Evolutionary conservation across 1,140 invertebrate species (phyloP), one percentile per base, ranked within the genome.

Genomic region (Elysia chlorotica): DNA sequence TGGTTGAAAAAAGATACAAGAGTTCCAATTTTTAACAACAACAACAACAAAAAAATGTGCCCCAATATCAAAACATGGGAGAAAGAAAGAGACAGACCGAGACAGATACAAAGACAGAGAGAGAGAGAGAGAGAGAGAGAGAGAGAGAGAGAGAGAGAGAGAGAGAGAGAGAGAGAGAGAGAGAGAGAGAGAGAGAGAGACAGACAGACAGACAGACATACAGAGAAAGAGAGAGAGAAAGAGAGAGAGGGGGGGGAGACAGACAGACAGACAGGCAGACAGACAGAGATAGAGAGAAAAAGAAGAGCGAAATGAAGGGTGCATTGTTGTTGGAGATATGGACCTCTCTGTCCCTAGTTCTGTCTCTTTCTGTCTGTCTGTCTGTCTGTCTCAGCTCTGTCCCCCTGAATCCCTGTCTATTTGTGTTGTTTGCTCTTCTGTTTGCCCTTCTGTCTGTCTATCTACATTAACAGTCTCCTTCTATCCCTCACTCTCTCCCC

Each of bases 71-170:
- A n/a, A n/a, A n/a, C n/a, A 23, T 36, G 68, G 41, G 31, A 71
- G 56, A 71, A 2, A 71, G 68, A 71, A n/a, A 38, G 63, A 65
- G 63, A 65, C 33, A 25, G 35, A 65, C 33, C 36, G 63, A 71
- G 56, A 71, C 21, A 37, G 31, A 71, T 30, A 61, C 56, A 71
- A 25, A 62, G 56, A 61, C 35, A 71, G 31, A 61, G 2, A 10
- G 68, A 71, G 63, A 66, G 63, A 38, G 38, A 66, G 38, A 66
- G 63, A 36, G 56, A 14, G 56, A 23, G 35, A 61, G 56, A 36
- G 31, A 62, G 56, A 71, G 31, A 61, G 33, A 61, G 33, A 19
- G 21, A 37, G 31, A 28, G 25, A 56, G 48, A 56, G 2, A 25
- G 48, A 31, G 5, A 53, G 66, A 23, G 17, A 68, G 37, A 68